Conservation (phyloP, 2,888 invertebrate genomes). For the Crepidodera aurea region DNA sequence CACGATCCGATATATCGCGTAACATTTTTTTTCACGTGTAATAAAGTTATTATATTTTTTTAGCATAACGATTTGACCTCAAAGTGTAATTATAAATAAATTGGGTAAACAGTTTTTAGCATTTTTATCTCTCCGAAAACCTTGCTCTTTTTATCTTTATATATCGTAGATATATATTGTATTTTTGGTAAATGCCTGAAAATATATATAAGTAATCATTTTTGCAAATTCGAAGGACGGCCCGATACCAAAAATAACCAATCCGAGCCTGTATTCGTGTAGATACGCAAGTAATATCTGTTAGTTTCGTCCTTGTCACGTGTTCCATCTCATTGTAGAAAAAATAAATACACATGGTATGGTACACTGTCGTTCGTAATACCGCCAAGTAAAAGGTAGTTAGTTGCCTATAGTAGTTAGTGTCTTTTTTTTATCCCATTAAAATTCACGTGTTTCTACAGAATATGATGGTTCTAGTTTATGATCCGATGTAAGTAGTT, state of each 20-base stretch:
- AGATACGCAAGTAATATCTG: constrained; percentile 24
- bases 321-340: constrained; percentile 24
- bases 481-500: not conserved
- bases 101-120: constrained; percentile 3
- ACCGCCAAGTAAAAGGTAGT: not conserved
- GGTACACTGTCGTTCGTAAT: constrained; percentile 16
- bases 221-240: constrained; percentile 18
- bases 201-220: constrained; percentile 11
- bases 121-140: constrained; percentile 12
- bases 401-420: not conserved
- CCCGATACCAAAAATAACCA: constrained; percentile 17
- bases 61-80: not conserved
- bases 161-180: constrained; percentile 3
- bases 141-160: constrained; percentile 7
- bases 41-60: not conserved
- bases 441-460: constrained; percentile 17
- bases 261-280: constrained; percentile 26
- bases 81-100: not conserved
- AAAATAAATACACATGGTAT: constrained; percentile 22
- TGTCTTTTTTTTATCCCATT: constrained; percentile 4
- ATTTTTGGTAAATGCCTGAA: constrained; percentile 10
- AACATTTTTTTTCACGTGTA: not conserved
- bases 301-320: constrained; percentile 29
- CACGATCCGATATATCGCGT: no score
- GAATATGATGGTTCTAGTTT: not conserved